Percentiles rank a stretch among this genome's conserved stretches.
Evolutionary conservation across 2,888 invertebrate genomes (phyloP).

Genomic region (Axea sp.): DNA sequence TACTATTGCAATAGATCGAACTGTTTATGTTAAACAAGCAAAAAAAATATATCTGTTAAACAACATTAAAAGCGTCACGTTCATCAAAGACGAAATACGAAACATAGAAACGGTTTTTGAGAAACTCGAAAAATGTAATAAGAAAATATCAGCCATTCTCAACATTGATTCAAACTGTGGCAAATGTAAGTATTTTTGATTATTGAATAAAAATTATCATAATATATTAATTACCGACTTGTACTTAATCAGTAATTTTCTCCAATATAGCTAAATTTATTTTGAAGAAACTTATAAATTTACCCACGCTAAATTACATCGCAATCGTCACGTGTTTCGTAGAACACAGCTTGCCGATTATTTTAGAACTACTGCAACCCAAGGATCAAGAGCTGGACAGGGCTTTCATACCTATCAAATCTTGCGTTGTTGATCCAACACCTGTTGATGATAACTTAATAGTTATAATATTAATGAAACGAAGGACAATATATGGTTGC

Average conservation of each 20-base stretch:
- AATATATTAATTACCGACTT: neutral
- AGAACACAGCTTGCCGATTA: constrained; percentile 26
- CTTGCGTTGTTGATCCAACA: constrained; percentile 28
- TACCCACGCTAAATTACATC: constrained; percentile 27
- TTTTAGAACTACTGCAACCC: constrained; percentile 27
- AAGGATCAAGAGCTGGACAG: neutral
- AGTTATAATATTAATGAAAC: constrained; percentile 29
- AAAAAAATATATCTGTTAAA: constrained; percentile 12
- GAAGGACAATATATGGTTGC: no score
- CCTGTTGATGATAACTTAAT: constrained; percentile 29
- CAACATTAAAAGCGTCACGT: constrained; percentile 6
- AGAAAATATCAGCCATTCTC: constrained; percentile 16
- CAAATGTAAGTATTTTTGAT: constrained; percentile 51
- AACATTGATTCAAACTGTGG: constrained; percentile 29
- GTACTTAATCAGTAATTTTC: no score
- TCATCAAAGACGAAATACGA: constrained; percentile 26
- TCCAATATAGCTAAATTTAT: constrained; percentile 29
- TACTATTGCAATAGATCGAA: constrained; percentile 24
- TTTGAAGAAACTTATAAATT: constrained; percentile 7
- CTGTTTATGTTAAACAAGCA: constrained; percentile 22
- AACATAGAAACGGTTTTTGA: constrained; percentile 31
- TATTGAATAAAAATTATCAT: no score
- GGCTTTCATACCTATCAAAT: constrained; percentile 28
- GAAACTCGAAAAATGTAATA: constrained; percentile 1
- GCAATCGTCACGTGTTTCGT: constrained; percentile 19